Evolutionary conservation across 2,113 vertebrate species (phyloP).

Genomic region (Brachyistius frenatus): DNA sequence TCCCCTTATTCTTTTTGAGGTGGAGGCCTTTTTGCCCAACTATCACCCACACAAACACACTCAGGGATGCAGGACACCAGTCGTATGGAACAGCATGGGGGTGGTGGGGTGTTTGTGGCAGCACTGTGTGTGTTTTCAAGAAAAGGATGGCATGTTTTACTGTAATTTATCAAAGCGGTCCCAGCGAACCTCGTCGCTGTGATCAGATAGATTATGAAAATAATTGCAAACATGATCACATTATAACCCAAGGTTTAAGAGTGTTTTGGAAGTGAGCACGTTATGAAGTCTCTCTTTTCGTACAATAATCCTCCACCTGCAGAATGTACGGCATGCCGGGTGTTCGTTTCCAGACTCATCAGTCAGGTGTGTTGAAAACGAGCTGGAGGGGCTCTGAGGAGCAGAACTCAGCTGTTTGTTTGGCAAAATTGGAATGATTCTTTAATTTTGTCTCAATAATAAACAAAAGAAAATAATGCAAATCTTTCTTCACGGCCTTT

Average conservation of each 20-base stretch:
- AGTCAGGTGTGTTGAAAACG: conserved; percentile 22
- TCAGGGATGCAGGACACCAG: background rate
- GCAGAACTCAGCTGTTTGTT: background rate
- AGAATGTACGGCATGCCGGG: background rate
- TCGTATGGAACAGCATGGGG: background rate
- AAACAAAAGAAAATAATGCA: too few species aligned
- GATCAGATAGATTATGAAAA: background rate
- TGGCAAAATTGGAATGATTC: too few species aligned
- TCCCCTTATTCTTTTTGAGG: conserved; percentile 10
- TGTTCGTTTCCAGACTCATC: conserved; percentile 32
- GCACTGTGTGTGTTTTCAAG: background rate
- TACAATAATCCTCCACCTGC: background rate
- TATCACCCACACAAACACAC: conserved; percentile 5
- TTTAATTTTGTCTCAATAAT: too few species aligned
- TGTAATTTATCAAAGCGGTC: too few species aligned
- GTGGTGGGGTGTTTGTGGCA: background rate
- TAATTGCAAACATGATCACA: too few species aligned
- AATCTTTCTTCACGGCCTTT: background rate
- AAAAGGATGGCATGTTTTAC: too few species aligned
- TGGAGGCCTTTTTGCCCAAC: conserved; percentile 35
- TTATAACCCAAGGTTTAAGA: too few species aligned
- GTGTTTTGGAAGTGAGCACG: background rate
- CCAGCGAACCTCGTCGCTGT: background rate
- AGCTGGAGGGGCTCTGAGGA: conserved; percentile 4
- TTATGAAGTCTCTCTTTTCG: background rate